Evolutionary conservation across 2,797 vertebrate genomes (phyloP), one percentile per base, ranked within the genome.

Genomic region (Xenopus petersii): DNA sequence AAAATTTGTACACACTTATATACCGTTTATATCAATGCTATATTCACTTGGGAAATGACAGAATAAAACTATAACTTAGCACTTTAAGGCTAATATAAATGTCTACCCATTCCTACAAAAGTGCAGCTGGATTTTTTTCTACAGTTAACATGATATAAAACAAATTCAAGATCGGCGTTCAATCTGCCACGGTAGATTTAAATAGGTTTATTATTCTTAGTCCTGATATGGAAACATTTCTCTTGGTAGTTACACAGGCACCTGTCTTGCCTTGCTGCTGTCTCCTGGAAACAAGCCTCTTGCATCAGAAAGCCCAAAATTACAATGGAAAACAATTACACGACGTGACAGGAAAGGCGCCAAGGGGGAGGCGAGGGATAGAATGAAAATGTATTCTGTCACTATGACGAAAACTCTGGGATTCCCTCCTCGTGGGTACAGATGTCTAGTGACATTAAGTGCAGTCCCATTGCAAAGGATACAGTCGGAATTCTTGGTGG

Each of bases 271-370:
- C 75, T 73, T 70, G 59, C 71, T 48, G 24, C 65, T 69, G 75
- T 78, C 71, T 73, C 75, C 56, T 73, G 46, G 75, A 73, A 73
- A 78, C 75, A 69, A 51, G 68, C 21, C 65, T 58, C 75, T 73
- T 78, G 75, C 70, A 73, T 78, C 75, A 78, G 75, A 69, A 69
- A 56, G 71, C 21, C 58, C 66, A 73, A 62, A 73, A 69, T 73
- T 78, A 73, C 71, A 73, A 77, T 78, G 75, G 75, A 78, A 78
- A 78, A 73, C 70, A 78, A 78, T 78, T 73, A 73, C 36, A 33
- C 10, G 21, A 7, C 21, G 72, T 67, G 46, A 63, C 55, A 68
- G 58, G 55, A 30, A 59, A 59, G 67, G 49, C 58, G 47, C 70
- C 63, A 70, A 72, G 73, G 33, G 67, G 67, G 54, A 48, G 68